Percentiles rank a stretch among this genome's conserved stretches.
phyloP scores from a whole-genome alignment of 2,888 invertebrate genomes.

The Drosophila lutescens region DNA sequence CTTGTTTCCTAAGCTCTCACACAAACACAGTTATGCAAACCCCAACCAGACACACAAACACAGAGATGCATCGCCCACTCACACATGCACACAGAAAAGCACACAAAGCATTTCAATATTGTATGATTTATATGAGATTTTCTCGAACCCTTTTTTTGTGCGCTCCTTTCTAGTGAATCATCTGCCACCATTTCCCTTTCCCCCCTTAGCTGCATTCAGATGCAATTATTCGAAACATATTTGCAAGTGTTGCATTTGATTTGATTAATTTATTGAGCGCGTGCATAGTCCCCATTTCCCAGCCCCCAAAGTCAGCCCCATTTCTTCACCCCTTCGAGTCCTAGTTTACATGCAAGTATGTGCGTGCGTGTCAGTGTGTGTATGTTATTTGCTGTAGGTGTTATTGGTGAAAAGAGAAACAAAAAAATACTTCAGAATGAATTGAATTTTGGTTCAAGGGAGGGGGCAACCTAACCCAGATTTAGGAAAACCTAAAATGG shows the following conservation, averaged over 20 bases:
- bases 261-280: slow-evolving; percentile 69
- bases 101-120: slow-evolving; percentile 52
- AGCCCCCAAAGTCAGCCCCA: neutral
- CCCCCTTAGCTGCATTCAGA: slow-evolving; percentile 32
- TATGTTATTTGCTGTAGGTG: slow-evolving; percentile 70
- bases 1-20: slow-evolving; percentile 43
- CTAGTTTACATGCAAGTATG: slow-evolving; percentile 16
- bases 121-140: slow-evolving; percentile 55
- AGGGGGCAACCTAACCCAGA: slow-evolving; percentile 17
- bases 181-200: neutral
- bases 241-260: slow-evolving; percentile 62
- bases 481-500: neutral
- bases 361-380: slow-evolving; percentile 28
- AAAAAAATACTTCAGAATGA: slow-evolving; percentile 4
- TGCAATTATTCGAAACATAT: slow-evolving; percentile 55
- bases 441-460: slow-evolving; percentile 11
- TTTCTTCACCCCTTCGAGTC: slow-evolving; percentile 3
- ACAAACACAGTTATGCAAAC: slow-evolving; percentile 9
- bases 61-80: slow-evolving; percentile 8
- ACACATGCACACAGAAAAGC: slow-evolving; percentile 12
- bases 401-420: slow-evolving; percentile 46
- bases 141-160: slow-evolving; percentile 29
- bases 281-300: slow-evolving; percentile 18
- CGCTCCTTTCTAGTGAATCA: slow-evolving; percentile 25
- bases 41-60: slow-evolving; percentile 4